These are phyloP conservation scores for Calosoma granatense DNA, from an alignment of 1,140 invertebrate genomes.

Conservation along the genomic window DNA sequence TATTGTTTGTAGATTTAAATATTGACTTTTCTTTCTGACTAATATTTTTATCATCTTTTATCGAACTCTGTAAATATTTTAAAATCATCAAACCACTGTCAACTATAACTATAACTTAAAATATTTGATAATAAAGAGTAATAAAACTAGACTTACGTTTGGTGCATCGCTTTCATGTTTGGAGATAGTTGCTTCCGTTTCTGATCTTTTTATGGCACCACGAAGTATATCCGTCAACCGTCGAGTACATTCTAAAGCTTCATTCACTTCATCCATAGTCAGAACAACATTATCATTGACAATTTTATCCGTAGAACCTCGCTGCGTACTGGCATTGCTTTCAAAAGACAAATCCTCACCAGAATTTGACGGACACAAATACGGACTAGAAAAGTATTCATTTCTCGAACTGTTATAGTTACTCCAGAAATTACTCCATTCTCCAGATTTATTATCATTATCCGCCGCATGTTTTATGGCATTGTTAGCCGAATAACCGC, in stretches of 20 bases:
- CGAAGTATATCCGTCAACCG: conserved; percentile 27
- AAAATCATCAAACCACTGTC: neutral
- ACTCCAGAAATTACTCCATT: conserved; percentile 35
- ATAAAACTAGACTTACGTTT: conserved; percentile 7
- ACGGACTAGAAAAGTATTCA: conserved; percentile 26
- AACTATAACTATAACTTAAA: neutral
- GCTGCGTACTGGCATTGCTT: conserved; percentile 29
- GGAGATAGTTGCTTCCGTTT: conserved; percentile 9
- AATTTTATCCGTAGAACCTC: conserved; percentile 27
- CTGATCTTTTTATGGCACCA: conserved; percentile 22
- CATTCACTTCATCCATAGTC: conserved; percentile 28
- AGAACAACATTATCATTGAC: conserved; percentile 24
- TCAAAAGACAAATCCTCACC: conserved; percentile 27
- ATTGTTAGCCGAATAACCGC: conserved; percentile 21
- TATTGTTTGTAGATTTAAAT: conserved; percentile 25
- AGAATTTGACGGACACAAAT: conserved; percentile 19
- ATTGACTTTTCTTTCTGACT: neutral
- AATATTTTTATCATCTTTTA: neutral
- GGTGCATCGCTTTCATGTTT: neutral
- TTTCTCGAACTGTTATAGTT: conserved; percentile 30
- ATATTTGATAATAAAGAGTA: neutral
- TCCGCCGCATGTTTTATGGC: neutral
- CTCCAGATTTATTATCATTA: conserved; percentile 22
- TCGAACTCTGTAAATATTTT: neutral
- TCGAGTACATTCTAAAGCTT: conserved; percentile 24